These are phyloP conservation scores for Aphyosemion australe DNA, from an alignment of 2,113 vertebrate genomes.

Conservation along the genomic window DNA sequence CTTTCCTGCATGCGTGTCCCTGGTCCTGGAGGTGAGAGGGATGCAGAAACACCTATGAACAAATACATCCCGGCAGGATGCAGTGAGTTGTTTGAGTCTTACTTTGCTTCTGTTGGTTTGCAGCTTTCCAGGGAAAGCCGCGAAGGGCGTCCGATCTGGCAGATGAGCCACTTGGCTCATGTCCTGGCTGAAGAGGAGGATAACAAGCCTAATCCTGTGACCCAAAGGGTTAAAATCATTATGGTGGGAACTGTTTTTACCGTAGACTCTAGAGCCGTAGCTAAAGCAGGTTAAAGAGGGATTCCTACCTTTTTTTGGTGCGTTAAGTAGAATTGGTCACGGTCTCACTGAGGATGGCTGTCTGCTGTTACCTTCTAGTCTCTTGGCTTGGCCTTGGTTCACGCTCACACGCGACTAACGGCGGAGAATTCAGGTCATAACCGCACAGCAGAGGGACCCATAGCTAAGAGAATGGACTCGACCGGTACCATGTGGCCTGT, in stretches of 20 bases:
- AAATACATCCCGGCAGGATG: neutral
- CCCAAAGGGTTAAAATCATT: conserved; percentile 97
- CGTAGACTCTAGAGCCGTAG: too few species aligned
- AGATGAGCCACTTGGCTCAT: conserved; percentile 92
- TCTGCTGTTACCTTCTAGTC: conserved; percentile 77
- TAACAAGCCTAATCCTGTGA: conserved; percentile 97
- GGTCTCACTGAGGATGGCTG: too few species aligned
- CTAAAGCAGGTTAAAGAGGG: too few species aligned
- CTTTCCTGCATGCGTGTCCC: conserved; percentile 96
- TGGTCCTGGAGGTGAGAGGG: conserved; percentile 92
- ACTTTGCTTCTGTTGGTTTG: neutral
- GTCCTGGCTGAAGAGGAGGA: conserved; percentile 95
- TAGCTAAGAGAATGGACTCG: conserved; percentile 83
- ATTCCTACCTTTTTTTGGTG: too few species aligned
- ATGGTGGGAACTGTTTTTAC: conserved; percentile 82
- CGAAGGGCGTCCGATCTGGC: conserved; percentile 95
- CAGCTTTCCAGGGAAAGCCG: conserved; percentile 94
- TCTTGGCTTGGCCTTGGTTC: conserved; percentile 93
- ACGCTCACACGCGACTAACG: conserved; percentile 92
- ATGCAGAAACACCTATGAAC: neutral
- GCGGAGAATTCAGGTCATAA: conserved; percentile 87
- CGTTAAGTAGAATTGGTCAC: too few species aligned
- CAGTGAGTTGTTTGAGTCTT: neutral
- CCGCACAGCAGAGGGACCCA: conserved; percentile 76
- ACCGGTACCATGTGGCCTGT: conserved; percentile 86